Evolutionary conservation across 2,113 vertebrate species (phyloP).

Genomic region (Cynoglossus semilaevis): DNA sequence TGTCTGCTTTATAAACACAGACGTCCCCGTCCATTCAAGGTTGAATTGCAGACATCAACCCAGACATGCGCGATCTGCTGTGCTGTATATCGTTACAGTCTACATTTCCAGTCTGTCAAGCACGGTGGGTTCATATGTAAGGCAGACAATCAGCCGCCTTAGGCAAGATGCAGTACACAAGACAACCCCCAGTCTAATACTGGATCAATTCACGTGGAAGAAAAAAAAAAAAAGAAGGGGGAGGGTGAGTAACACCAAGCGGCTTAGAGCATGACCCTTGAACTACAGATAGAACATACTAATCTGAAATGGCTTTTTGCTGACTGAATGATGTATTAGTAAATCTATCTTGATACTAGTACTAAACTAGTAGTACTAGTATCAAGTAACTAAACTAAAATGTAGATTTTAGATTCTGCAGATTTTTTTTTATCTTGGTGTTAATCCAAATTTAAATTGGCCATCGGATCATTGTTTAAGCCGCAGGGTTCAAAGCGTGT

Average conservation of each 20-base stretch:
- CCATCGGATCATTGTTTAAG: too few species aligned
- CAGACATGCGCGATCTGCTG: conserved; percentile 44
- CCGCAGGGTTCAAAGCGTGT: too few species aligned
- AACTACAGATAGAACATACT: conserved; percentile 41
- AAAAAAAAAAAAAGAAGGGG: conserved; percentile 17
- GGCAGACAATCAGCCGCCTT: conserved; percentile 73
- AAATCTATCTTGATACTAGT: too few species aligned
- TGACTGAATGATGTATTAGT: conserved; percentile 51
- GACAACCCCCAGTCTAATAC: conserved; percentile 62
- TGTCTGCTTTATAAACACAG: too few species aligned
- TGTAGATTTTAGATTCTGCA: too few species aligned
- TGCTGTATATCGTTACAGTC: conserved; percentile 35
- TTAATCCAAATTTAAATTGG: too few species aligned
- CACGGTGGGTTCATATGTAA: conserved; percentile 68
- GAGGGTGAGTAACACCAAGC: conserved; percentile 45
- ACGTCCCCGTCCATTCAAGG: conserved; percentile 19
- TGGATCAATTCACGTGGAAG: conserved; percentile 69
- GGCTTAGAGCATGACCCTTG: conserved; percentile 54
- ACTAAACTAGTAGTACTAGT: too few species aligned
- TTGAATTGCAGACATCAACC: conserved; percentile 58
- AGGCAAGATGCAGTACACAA: conserved; percentile 53
- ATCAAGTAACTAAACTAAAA: too few species aligned
- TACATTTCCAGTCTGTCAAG: conserved; percentile 37
- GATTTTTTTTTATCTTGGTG: too few species aligned
- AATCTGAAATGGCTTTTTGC: conserved; percentile 60